These are phyloP conservation scores for Pachydiplax longipennis DNA, from an alignment of 2,888 invertebrate genomes.

Conservation along the genomic window DNA sequence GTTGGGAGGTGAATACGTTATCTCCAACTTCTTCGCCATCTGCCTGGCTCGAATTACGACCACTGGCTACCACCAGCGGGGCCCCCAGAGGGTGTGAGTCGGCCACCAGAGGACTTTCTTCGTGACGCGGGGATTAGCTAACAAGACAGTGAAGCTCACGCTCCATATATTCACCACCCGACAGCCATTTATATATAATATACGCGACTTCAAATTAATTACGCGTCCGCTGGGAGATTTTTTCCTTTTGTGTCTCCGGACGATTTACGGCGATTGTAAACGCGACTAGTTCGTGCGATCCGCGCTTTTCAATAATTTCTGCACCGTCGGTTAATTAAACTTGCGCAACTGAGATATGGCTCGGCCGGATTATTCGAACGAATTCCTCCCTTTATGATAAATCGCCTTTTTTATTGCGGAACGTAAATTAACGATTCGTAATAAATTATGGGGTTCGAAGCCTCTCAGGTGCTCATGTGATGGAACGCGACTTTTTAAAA, in stretches of 20 bases:
- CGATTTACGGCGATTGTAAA: neutral
- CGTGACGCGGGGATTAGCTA: slow-evolving; percentile 37
- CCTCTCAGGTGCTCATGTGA: too few relatives aligned
- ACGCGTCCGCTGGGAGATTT: neutral
- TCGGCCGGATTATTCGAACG: neutral
- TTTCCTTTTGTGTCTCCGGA: neutral
- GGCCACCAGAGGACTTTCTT: neutral
- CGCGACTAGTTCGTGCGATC: neutral
- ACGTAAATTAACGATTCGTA: neutral
- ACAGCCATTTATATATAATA: slow-evolving; percentile 30
- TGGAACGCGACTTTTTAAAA: too few relatives aligned
- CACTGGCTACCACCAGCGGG: slow-evolving; percentile 40
- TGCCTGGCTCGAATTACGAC: slow-evolving; percentile 39
- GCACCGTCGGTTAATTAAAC: neutral
- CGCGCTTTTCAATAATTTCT: neutral
- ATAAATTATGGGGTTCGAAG: neutral
- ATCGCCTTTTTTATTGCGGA: neutral
- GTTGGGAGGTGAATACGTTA: slow-evolving; percentile 41
- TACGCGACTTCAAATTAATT: slow-evolving; percentile 14
- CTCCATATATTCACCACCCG: slow-evolving; percentile 28
- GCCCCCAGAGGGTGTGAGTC: neutral
- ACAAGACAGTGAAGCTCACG: slow-evolving; percentile 23
- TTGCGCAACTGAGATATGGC: neutral
- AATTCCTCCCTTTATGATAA: neutral
- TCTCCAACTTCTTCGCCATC: slow-evolving; percentile 12